These are phyloP conservation scores for Idris sp. DNA, from an alignment of 1,140 invertebrate species.

Conservation along the genomic window DNA sequence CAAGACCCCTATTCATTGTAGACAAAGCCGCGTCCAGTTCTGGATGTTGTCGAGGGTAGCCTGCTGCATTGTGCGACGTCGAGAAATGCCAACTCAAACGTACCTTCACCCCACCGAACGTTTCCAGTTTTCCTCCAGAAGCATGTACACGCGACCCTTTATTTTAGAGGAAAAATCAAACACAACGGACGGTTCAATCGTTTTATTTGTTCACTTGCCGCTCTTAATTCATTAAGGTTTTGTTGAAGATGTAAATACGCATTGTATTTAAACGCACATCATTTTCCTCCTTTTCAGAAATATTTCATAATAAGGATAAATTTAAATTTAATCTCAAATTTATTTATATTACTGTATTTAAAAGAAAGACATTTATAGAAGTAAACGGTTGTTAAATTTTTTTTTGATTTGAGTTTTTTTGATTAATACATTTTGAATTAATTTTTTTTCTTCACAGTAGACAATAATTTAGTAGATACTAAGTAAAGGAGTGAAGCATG, in stretches of 20 bases:
- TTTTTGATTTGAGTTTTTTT: too few relatives aligned
- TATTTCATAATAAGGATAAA: not conserved
- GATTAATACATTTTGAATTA: too few relatives aligned
- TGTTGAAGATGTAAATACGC: slow-evolving; percentile 24
- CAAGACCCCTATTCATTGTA: slow-evolving; percentile 77
- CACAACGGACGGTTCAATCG: slow-evolving; percentile 37
- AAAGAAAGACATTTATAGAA: too few relatives aligned
- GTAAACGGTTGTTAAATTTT: too few relatives aligned
- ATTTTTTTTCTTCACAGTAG: too few relatives aligned
- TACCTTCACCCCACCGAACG: slow-evolving; percentile 52
- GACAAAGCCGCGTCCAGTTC: slow-evolving; percentile 77
- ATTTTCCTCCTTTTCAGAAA: not conserved
- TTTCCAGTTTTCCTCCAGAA: slow-evolving; percentile 67
- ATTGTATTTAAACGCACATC: slow-evolving; percentile 12
- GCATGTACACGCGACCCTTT: slow-evolving; percentile 42
- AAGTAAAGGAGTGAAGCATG: slow-evolving; percentile 15
- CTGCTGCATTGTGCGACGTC: slow-evolving; percentile 72
- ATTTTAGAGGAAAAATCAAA: slow-evolving; percentile 60
- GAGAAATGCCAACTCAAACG: slow-evolving; percentile 71
- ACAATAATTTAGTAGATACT: slow-evolving; percentile 1
- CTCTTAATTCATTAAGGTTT: slow-evolving; percentile 50
- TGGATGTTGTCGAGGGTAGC: slow-evolving; percentile 72
- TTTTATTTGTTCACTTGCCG: slow-evolving; percentile 49
- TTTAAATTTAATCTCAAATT: too few relatives aligned
- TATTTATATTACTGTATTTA: too few relatives aligned